Evolutionary conservation across 2,113 vertebrate genomes (phyloP), one percentile per base, ranked within the genome.

Genomic region (Seriola quinqueradiata): DNA sequence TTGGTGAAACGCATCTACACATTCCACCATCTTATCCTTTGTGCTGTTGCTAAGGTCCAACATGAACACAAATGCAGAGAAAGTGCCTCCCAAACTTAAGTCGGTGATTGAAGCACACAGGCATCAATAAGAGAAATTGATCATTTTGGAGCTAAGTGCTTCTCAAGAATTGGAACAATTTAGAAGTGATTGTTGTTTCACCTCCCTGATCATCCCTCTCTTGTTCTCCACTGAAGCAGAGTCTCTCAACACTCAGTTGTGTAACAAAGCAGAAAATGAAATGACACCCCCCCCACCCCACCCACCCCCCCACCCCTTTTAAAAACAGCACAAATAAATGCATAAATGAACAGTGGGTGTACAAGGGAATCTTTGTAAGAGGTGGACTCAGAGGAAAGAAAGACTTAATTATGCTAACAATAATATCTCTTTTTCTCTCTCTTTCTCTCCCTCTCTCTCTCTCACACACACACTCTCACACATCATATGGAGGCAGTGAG

Each of bases 401-500:
- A 77, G 40, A 34, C 66, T 38, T 28, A 25, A 12, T 73, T 55
- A 66, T 77, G 28, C 21, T 16, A 52, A 66, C 75, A 71, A 25
- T 72, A 67, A 55, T 48, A 21, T 69, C 70, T 28, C 25, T 28
- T 2, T 28, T 2, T 68, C 38, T 46, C 69, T 38, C 54, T 11
- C 68, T 36, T 10, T 16, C 9, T 68, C 25, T 46, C 69, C 50
- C 16, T 38, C 54, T 11, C 68, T 36, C 16, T 16, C 14, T 68
- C 38, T 46, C 69, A 12, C 52, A 21, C 52, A 76, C 48, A 40
- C 48, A 63, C 46, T 38, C 79, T 7, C 44, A 4, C 66, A 72
- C 25, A 66, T 64, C 70, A 75, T 44, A 32, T 77, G 82, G 65
- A 80, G 75, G 79, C 38, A 71, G 57, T 46, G 59, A 73, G 71